Base-by-base conservation (phyloP, 2,888 invertebrate species). In the Megalurothrips usitatus region DNA sequence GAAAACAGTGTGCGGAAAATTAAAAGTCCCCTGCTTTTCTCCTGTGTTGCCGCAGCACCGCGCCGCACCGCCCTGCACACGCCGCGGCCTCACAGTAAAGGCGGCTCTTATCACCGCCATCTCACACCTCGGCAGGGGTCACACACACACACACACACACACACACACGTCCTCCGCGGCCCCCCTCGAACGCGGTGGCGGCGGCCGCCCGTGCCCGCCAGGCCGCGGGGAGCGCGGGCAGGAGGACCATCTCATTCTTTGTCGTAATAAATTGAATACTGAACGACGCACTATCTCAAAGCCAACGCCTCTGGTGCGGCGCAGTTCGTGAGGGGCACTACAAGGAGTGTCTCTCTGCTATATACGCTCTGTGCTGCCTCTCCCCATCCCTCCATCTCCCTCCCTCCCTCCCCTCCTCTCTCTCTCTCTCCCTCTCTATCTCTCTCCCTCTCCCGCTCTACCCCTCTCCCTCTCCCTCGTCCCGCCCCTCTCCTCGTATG, bases 211-310 rank as follows among this genome's bases (percentile, higher is more conserved):
- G n/a, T n/a, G n/a, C n/a, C n/a, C n/a, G n/a, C n/a, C n/a, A n/a
- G n/a, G n/a, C n/a, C n/a, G n/a, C n/a, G n/a, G n/a, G n/a, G n/a
- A n/a, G n/a, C n/a, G n/a, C n/a, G 34, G 34, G 6, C 6, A 6
- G 34, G 3, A 43, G 34, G 34, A 43, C 34, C 34, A 43, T 43
- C 34, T 43, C 34, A 43, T 43, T 43, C 34, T 43, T 43, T 2
- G 34, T 43, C 34, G 34, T 19, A 58, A 58, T 58, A 58, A 58
- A 58, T 58, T 58, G 58, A 58, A 58, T 58, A 58, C 14, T 58
- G 58, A 58, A 58, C 58, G 58, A 58, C 58, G 58, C 58, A 58
- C 58, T 58, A 58, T 58, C 14, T 58, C 58, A 58, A 58, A 58
- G 58, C 52, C 52, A 14, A 19, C 58, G 58, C 14, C 58, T 58